A percentile compares a stretch with the other conserved stretches of the same genome.
phyloP scores from a whole-genome alignment of 2,113 vertebrate genomes.

The Excalfactoria chinensis region DNA sequence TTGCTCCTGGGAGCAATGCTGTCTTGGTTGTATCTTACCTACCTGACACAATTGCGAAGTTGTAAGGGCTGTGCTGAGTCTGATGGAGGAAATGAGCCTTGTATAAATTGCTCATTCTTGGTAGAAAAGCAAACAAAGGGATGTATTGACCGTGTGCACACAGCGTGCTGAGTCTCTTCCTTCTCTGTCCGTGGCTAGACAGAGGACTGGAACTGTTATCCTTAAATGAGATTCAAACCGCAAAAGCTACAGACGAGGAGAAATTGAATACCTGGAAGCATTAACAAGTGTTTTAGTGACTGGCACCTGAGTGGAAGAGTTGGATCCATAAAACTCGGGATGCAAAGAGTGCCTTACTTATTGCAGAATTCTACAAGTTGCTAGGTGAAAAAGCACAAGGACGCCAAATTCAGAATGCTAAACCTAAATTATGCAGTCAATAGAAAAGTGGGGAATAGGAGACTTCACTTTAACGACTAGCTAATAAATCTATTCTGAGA shows the following conservation, averaged over 20 bases:
- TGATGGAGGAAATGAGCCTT: neutral
- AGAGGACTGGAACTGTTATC: neutral
- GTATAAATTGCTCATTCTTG: neutral
- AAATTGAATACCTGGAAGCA: neutral
- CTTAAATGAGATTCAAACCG: neutral
- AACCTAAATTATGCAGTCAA: neutral
- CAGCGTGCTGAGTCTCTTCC: neutral
- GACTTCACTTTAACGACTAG: neutral
- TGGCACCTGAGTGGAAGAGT: neutral
- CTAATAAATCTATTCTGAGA: conserved; percentile 10
- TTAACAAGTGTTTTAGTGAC: neutral
- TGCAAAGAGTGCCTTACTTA: neutral
- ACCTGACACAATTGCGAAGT: neutral
- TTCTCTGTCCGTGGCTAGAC: neutral
- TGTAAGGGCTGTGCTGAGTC: neutral
- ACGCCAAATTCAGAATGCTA: neutral
- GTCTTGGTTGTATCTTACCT: neutral
- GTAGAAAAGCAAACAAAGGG: neutral
- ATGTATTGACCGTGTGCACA: neutral
- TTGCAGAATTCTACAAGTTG: conserved; percentile 16
- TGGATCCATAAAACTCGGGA: neutral
- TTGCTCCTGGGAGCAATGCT: neutral
- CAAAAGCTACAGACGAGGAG: neutral
- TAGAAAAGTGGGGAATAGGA: neutral
- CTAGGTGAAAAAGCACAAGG: neutral